Evolutionary conservation across 1,140 invertebrate species (phyloP), one percentile per base, ranked within the genome.

Genomic region (Tetramorium parvispinum): DNA sequence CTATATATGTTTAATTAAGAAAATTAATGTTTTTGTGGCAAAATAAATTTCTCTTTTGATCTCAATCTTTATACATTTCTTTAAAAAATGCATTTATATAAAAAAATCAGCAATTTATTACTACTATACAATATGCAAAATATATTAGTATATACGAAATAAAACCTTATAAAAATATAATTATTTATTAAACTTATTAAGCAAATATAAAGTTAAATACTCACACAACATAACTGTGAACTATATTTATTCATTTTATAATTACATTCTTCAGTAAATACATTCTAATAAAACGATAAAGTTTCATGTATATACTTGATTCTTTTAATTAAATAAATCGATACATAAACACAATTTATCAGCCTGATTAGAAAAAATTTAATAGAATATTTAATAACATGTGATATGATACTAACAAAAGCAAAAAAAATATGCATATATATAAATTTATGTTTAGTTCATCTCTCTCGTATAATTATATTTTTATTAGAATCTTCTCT

Each of bases 221-320:
- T 87, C 32, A 27, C 49, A 2, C 27, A 37, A 2, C 27, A 37
- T 63, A 88, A 89, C 55, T 79, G 49, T 88, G 61, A 89, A 86
- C 13, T 7, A 49, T 27, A 57, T 89, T 90, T 90, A 90, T 90
- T 89, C 37, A 3, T 53, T 66, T 24, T 68, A 68, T 21, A 71
- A 77, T 86, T 79, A 85, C 68, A 70, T 66, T 83, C 53, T 83
- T 76, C 70, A 68, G 40, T 65, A 65, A 86, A 86, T 89, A 89
- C 57, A 87, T 51, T 78, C 57, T 89, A 89, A 87, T 83, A 87
- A 53, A 49, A 87, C 73, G 75, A 65, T 86, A 57, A 55, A 82
- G 27, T 51, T 63, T 27, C 18, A 53, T 51, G 49, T 46, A 24
- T 68, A 13, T 21, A 70, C 59, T 75, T 63, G 8, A 76, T 51